Base-by-base conservation (phyloP, 2,113 vertebrate genomes). In the Tangachromis dhanisi region DNA sequence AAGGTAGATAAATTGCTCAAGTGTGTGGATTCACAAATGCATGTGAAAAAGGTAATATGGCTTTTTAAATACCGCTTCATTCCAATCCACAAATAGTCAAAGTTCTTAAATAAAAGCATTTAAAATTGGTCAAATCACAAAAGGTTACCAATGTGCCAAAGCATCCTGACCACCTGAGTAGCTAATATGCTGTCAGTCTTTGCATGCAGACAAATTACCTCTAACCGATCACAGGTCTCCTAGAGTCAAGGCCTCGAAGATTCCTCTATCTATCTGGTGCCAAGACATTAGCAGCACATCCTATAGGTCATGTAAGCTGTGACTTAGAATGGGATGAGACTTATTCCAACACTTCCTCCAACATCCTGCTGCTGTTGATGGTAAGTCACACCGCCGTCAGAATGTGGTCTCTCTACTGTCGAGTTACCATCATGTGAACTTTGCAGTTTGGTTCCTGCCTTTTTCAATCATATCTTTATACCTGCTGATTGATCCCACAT, bases 271-370 rank as follows among this genome's bases (percentile, higher is more conserved):
- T 29, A 47, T 49, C 42, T 31, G 42, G 42, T 31, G 71, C 71
- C 42, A 31, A 76, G 24, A 49, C 71, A 26, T 76, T 49, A 76
- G 42, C 71, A 29, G 42, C 1, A 47, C 42, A 76, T 76, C 42
- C 42, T 49, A 11, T 19, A 76, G 24, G 42, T 31, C 71, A 19
- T 31, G 42, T 76, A 76, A 49, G 16, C 71, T 76, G 42, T 47
- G 42, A 47, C 71, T 76, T 76, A 17, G 24, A 31, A 76, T 31
- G 16, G 71, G 24, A 31, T 49, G 42, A 76, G 42, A 29, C 0
- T 29, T 47, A 49, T 19, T 45, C 71, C 71, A 49, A 31, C 71
- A 47, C 42, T 76, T 76, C 42, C 68, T 47, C 40, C 38, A 73
- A 16, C 38, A 14, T 14, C 38, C 68, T 73, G 68, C 40, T 26